Base-by-base conservation (phyloP, 2,797 vertebrate species). In the Salmo trutta region DNA sequence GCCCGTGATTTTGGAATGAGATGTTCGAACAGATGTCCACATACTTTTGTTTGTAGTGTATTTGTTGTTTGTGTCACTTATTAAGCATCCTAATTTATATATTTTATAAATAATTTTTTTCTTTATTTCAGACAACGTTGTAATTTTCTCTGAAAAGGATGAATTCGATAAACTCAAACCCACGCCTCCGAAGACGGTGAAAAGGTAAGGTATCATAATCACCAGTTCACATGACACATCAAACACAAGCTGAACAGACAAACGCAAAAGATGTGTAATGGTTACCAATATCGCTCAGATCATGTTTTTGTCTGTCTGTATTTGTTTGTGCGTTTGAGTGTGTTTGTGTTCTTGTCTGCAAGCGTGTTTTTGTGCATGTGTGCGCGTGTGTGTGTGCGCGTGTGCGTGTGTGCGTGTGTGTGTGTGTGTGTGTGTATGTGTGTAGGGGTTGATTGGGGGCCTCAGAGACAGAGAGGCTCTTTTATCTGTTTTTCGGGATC, bases 81-180 rank as follows among this genome's bases (percentile, higher is more conserved):
- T 21, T 21, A 59, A 19, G 5, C 17, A 59, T 59, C 17, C 5
- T 59, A n/a, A 59, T 59, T 19, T 2, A 8, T 5, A 19, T 7
- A 12, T 47, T 47, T 31, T 27, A 66, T 21, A 16, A 29, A 29
- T 24, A 0, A 4, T 12, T 52, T 7, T 53, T 72, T 14, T 72
- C 14, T 19, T 21, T 54, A 47, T 27, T 86, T 12, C 86, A 97
- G 98, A 98, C 83, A 97, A 93, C 0, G 96, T 97, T 77, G 97
- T 97, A 84, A 98, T 97, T 84, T 99, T 96, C 88, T 89, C 97
- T 0, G 98, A 99, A 90, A 99, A 99, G 89, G 97, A 98, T 1
- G 97, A 99, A 82, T 99, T 98, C n/a, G 97, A 98, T 93, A 98
- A 99, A 90, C 90, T 98, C 74, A 96, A 98, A 75, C 94, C 95